Evolutionary conservation across 2,113 vertebrate species (phyloP).

Genomic region (Ochotona princeps): DNA sequence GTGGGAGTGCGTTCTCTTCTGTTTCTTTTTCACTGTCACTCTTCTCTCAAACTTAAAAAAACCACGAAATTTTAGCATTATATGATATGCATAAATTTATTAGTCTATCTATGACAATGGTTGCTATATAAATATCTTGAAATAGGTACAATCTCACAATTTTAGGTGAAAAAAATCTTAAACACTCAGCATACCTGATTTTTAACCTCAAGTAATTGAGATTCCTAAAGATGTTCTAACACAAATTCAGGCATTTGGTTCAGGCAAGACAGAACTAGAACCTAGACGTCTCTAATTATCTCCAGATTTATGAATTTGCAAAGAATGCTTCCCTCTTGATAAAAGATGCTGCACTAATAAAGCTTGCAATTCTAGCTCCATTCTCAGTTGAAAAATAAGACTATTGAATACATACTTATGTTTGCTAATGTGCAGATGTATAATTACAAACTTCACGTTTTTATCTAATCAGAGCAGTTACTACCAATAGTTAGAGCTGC

Average conservation of each 20-base stretch:
- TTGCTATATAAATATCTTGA: neutral
- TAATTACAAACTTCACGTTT: neutral
- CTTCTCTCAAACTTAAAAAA: too few species aligned
- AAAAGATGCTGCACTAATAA: neutral
- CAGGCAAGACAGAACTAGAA: conserved; percentile 5
- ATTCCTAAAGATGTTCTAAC: neutral
- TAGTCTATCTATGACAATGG: neutral
- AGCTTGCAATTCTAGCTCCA: neutral
- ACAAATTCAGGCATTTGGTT: neutral
- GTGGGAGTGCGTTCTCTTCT: too few species aligned
- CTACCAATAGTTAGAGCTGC: neutral
- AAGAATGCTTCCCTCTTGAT: neutral
- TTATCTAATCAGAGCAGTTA: neutral
- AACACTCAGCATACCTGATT: neutral
- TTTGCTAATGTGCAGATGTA: neutral
- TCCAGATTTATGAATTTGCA: neutral
- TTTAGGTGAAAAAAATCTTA: neutral
- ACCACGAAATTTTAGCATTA: neutral
- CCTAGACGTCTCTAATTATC: neutral
- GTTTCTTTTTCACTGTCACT: too few species aligned
- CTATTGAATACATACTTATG: too few species aligned
- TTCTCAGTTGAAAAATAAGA: conserved; percentile 8
- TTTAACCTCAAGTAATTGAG: neutral
- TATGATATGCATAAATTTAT: too few species aligned
- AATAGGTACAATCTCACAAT: neutral